Conservation (phyloP, 2,797 vertebrate genomes). For the Cuniculus paca region DNA sequence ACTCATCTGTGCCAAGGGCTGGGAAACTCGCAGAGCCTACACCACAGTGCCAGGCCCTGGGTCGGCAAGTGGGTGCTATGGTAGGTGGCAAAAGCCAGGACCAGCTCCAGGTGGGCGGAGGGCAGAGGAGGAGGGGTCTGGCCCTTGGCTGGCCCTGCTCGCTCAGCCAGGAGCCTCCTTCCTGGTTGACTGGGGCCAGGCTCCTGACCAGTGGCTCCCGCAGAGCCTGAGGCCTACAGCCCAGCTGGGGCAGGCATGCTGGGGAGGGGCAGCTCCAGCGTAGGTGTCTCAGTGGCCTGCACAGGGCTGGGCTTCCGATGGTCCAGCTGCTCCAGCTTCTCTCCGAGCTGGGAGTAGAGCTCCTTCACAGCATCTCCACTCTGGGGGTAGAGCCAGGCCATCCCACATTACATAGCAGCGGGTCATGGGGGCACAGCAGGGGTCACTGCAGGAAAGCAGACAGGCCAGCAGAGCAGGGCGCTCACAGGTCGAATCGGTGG, state of each 20-base stretch:
- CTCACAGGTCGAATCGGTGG: rapidly evolving
- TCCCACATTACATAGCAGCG: background rate
- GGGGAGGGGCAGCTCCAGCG: constrained; percentile 95
- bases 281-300: constrained; percentile 89
- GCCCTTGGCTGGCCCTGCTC: background rate
- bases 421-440: background rate
- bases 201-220: background rate
- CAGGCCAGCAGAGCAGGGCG: background rate
- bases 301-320: constrained; percentile 93
- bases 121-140: background rate
- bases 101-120: background rate
- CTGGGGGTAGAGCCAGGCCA: constrained; percentile 83
- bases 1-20: background rate
- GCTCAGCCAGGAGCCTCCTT: background rate
- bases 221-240: constrained; percentile 83
- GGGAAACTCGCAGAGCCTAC: rapidly evolving
- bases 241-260: constrained; percentile 87
- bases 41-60: background rate
- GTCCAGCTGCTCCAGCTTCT: constrained; percentile 92
- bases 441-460: background rate
- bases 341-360: constrained; percentile 92
- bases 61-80: background rate
- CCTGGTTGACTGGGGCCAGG: rapidly evolving
- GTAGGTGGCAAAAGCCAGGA: background rate
- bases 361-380: constrained; percentile 96